A percentile compares a stretch with the other conserved stretches of the same genome.
Evolutionary conservation across 2,113 vertebrate genomes (phyloP).

Genomic region (Campylomormyrus tamandua): DNA sequence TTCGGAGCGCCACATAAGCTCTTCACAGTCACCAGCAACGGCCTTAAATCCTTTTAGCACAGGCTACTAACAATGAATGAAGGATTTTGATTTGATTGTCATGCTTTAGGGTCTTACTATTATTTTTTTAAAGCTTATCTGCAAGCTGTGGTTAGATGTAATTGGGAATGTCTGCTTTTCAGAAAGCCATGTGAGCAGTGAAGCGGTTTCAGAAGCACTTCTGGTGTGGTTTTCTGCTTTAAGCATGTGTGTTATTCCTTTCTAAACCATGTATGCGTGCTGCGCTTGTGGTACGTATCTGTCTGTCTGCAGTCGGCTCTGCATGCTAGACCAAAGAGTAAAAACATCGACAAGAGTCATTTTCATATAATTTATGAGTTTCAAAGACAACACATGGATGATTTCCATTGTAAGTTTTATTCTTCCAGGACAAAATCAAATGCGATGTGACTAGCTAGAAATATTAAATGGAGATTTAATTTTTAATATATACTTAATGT

Average conservation of each 20-base stretch:
- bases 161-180: neutral
- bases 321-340: neutral
- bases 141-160: neutral
- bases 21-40: neutral
- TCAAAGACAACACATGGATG: conserved; percentile 29
- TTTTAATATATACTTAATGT: neutral
- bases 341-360: neutral
- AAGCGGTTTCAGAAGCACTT: neutral
- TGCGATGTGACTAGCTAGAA: conserved; percentile 23
- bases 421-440: conserved; percentile 48
- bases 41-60: neutral
- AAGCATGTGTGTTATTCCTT: neutral
- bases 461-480: neutral
- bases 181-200: neutral
- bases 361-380: neutral
- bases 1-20: neutral
- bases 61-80: neutral
- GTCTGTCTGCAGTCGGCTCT: neutral
- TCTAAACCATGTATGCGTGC: neutral
- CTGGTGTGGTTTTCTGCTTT: neutral
- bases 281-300: neutral
- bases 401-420: conserved; percentile 42
- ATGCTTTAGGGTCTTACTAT: neutral
- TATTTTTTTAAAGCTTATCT: neutral
- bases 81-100: neutral